These are phyloP conservation scores for Callinectes sapidus DNA, from an alignment of 2,888 invertebrate species.

Conservation along the genomic window DNA sequence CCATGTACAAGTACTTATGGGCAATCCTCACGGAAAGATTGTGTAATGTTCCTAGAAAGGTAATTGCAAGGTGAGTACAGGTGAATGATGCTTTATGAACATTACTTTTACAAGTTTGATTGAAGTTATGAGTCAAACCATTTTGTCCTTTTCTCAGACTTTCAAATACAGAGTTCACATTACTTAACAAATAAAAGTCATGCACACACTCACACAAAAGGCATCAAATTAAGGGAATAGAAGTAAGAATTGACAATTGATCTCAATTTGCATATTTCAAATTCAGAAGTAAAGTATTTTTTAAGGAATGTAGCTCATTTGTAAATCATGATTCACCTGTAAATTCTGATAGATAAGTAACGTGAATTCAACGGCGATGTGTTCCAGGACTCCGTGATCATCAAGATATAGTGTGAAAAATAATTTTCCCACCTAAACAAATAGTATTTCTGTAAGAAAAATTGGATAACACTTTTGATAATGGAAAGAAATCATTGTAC, in stretches of 20 bases:
- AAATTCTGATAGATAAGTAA: not conserved
- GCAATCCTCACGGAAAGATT: not conserved
- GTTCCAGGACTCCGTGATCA: not conserved
- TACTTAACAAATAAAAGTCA: no score
- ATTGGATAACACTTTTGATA: not conserved
- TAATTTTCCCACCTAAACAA: not conserved
- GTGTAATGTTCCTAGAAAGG: not conserved
- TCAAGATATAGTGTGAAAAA: not conserved
- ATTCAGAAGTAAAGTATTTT: no score
- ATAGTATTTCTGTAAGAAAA: not conserved
- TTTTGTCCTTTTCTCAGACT: no score
- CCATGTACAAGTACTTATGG: not conserved
- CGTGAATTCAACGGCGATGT: not conserved
- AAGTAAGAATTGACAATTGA: no score
- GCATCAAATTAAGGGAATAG: no score
- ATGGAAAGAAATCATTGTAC: not conserved
- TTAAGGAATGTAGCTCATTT: no score
- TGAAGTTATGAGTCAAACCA: no score
- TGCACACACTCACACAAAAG: no score
- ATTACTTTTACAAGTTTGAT: no score
- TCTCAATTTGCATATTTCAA: no score
- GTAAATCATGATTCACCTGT: not conserved
- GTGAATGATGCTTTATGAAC: no score
- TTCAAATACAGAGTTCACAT: no score
- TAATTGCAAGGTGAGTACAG: not conserved